Base-by-base conservation (phyloP, 2,888 invertebrate species). In the Pogonocherus hispidulus region DNA sequence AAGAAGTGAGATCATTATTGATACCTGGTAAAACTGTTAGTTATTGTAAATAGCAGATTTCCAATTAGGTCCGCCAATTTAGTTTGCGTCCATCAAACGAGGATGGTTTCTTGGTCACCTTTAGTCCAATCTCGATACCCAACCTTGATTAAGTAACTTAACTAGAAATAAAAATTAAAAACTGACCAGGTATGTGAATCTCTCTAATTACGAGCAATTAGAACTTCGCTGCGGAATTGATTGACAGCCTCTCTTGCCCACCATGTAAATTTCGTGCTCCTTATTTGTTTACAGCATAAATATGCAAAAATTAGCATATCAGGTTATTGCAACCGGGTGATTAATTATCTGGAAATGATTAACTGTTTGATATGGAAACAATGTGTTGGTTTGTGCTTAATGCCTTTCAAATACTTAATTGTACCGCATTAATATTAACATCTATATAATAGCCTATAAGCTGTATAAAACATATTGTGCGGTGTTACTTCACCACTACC, bases 341-440 rank as follows among this genome's bases (percentile, higher is more conserved):
- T 52, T 27, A 51, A 52, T 52, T 52, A 52, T 32, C 32, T 35
- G 18, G 32, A 52, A 52, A 32, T 32, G 32, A 52, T 32, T 32
- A 52, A 35, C 11, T 52, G 4, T 52, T 9, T 16, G 52, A 14
- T 23, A 22, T 22, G 49, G 23, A 52, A 52, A 52, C 6, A 52
- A 18, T 27, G 27, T 27, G 16, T 52, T 11, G 32, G 52, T 52
- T 52, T 16, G 16, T 32, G n/a, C 32, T 52, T 52, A 18, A 52
- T 18, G 32, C 32, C 32, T 52, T 52, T 52, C 18, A 52, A 9
- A 35, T 2, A 5, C 32, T 18, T 23, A 51, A 52, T 23, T 35
- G 52, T 32, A 14, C 16, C 9, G n/a, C 32, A 52, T 52, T 52
- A 18, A 32, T 32, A 52, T 11, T 11, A 11, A 32, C 27, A 52